phyloP scores from a whole-genome alignment of 2,797 vertebrate species.

The Siniperca scherzeri region DNA sequence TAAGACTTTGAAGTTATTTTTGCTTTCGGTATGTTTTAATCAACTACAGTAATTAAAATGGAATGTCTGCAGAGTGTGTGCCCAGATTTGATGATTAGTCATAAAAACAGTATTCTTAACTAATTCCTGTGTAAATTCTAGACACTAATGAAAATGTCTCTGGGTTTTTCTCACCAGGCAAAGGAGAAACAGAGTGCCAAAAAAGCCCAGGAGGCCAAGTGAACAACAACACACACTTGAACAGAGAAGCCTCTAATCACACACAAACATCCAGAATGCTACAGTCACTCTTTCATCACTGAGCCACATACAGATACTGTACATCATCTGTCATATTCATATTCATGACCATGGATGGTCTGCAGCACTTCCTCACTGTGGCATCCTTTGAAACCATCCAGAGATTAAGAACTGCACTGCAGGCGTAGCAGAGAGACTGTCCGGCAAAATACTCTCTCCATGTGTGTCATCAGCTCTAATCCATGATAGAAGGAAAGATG shows the following conservation, averaged over 20 bases:
- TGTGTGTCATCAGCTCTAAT: slow-evolving; percentile 64
- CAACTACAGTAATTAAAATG: background rate
- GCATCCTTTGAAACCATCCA: slow-evolving; percentile 52
- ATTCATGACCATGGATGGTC: slow-evolving; percentile 45
- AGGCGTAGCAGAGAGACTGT: slow-evolving; percentile 64
- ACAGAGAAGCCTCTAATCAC: slow-evolving; percentile 35
- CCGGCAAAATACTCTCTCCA: slow-evolving; percentile 8
- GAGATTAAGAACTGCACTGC: slow-evolving; percentile 58
- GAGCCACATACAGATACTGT: slow-evolving; percentile 54
- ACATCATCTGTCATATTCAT: slow-evolving; percentile 54
- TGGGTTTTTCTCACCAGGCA: slow-evolving; percentile 83
- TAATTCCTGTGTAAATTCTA: background rate
- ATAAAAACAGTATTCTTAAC: background rate
- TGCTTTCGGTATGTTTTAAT: background rate
- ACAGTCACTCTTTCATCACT: slow-evolving; percentile 53
- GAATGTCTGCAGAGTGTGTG: background rate
- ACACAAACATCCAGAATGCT: slow-evolving; percentile 30
- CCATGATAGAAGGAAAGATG: slow-evolving; percentile 80
- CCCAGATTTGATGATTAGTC: background rate
- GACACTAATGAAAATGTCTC: slow-evolving; percentile 14
- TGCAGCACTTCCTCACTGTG: slow-evolving; percentile 51
- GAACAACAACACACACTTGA: slow-evolving; percentile 73
- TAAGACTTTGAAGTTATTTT: background rate
- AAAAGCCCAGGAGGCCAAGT: slow-evolving; percentile 97
- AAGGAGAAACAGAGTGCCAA: slow-evolving; percentile 98